Base-by-base conservation (phyloP, 1,140 invertebrate species). In the Daktulosphaira vitifoliae region DNA sequence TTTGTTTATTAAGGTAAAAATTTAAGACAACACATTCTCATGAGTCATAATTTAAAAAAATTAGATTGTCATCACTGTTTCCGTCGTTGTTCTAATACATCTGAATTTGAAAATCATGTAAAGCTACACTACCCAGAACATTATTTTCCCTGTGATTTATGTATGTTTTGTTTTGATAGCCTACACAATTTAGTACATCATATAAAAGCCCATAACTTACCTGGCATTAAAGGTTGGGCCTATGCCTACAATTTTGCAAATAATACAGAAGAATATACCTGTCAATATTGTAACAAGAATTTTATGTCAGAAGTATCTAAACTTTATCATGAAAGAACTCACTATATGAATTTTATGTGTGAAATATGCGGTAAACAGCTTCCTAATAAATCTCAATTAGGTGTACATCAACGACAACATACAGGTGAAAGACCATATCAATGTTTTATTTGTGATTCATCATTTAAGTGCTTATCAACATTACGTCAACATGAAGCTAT, bases 221-320 rank as follows among this genome's bases (percentile, higher is more conserved):
- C 42, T 22, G 6, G 16, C 13, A 48, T 16, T 3, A 48, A 20
- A 29, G 56, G 44, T 16, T 62, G 56, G 56, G 56, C 56, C 26
- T 39, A 46, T 15, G 26, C 26, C 3, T 62, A 62, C 18, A 46
- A 46, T 4, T 23, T 48, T 13, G 7, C 56, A n/a, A 13, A 48
- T 29, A 48, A 22, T 22, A 46, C 42, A 9, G 78, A 80, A 46
- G 81, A 81, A 0, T 84, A 80, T 68, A 74, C 74, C 0, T 85
- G 84, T 69, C 76, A 77, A 2, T 75, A 76, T 33, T 85, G 84
- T 69, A 71, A 76, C 38, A 77, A 67, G 25, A 81, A 81, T 0
- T 87, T 85, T 70, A 84, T 83, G 42, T 78, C 82, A 6, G 85
- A 69, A 85, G 85, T 69, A 71, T 86, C 7, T 84, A 85, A 70